Percentiles rank a stretch among this genome's conserved stretches.
phyloP scores from a whole-genome alignment of 2,113 vertebrate genomes.

The Pogona vitticeps region DNA sequence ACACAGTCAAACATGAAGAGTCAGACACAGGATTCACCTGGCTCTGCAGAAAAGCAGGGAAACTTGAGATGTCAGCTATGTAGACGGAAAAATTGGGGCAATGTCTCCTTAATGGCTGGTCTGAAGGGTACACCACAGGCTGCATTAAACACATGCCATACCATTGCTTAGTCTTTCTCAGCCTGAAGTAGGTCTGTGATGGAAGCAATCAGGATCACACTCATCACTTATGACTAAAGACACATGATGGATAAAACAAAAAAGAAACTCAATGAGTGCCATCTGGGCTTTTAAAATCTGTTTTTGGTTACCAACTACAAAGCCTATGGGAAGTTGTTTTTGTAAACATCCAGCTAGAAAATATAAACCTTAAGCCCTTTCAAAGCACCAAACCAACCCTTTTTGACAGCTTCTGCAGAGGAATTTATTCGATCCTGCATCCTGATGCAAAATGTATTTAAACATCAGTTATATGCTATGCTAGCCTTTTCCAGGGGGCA shows the following conservation, averaged over 20 bases:
- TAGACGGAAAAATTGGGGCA: neutral
- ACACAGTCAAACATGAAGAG: constrained; percentile 1
- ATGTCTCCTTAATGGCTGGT: neutral
- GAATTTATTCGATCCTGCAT: neutral
- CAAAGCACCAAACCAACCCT: neutral
- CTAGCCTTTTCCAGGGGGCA: no score
- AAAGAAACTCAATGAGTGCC: no score
- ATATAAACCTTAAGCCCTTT: neutral
- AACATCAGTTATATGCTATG: neutral
- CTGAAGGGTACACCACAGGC: neutral
- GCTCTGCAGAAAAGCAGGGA: constrained; percentile 16
- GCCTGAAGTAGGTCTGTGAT: no score
- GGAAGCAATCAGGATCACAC: no score
- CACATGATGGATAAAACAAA: no score
- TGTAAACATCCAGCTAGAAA: neutral
- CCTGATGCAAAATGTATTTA: neutral
- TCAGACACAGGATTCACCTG: constrained; percentile 38
- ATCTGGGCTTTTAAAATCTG: no score
- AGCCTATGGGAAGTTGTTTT: no score
- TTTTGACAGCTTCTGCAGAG: neutral
- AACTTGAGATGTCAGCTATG: fast-evolving
- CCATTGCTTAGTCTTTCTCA: no score
- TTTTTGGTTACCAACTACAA: no score
- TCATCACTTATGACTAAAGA: no score
- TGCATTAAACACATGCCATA: neutral